Base-by-base conservation (phyloP, 1,140 invertebrate species). In the Anastatus disparis region DNA sequence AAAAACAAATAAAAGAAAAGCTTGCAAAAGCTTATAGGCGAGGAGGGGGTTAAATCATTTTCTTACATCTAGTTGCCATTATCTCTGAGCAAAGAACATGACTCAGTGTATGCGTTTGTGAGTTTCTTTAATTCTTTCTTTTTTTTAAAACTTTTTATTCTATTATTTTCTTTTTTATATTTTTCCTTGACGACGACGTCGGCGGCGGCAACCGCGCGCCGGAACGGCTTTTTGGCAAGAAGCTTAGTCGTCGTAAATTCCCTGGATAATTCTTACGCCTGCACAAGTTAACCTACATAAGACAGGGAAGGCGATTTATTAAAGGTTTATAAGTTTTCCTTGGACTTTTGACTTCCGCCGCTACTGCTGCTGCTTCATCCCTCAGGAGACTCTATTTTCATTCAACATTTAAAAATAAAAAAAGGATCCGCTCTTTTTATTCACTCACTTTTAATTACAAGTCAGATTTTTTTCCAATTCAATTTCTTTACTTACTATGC, bases 231-330 rank as follows among this genome's bases (percentile, higher is more conserved):
- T 63, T 63, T 63, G 46, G 61, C 61, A 63, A 50, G 29, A 4
- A 26, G 17, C 61, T 1, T 10, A n/a, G 12, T 4, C 4, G 8
- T 29, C 61, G 61, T 63, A 63, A 63, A 63, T 63, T 63, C 20
- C 17, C 59, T 6, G 53, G 29, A 56, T 56, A 56, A 56, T 35
- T 56, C 46, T 63, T 38, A 38, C 44, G 61, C 55, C 55, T 58
- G 55, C 55, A 26, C 44, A n/a, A n/a, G 46, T 63, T 63, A 63
- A 63, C 61, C 44, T 38, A 63, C 46, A 50, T 63, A 38, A 52
- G n/a, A n/a, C n/a, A n/a, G n/a, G 17, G n/a, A 9, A 1, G 46
- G 61, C 61, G 46, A 63, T 63, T 50, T 63, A 63, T 63, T 63
- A 38, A 48, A 62, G 42, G n/a, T 48, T 48, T 38, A 13, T 50